A percentile compares a stretch with the other conserved stretches of the same genome.
phyloP scores from a whole-genome alignment of 1,140 invertebrate genomes.

The Ptiloglossa arizonensis region DNA sequence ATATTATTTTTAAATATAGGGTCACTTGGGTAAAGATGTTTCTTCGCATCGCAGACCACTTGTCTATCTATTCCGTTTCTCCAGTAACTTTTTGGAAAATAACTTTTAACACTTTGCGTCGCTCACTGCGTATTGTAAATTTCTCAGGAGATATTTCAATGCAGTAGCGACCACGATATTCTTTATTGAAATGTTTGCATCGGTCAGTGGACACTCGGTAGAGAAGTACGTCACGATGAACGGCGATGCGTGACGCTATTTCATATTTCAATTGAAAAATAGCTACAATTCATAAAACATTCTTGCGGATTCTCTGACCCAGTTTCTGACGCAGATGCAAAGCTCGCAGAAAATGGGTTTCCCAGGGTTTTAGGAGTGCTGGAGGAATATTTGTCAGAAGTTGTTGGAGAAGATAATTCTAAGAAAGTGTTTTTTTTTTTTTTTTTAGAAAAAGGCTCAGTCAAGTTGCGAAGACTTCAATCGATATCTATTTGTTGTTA shows the following conservation, averaged over 20 bases:
- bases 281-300: constrained; percentile 57
- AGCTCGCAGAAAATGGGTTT: constrained; percentile 37
- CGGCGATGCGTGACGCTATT: constrained; percentile 13
- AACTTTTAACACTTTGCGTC: background rate
- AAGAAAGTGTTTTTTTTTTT: constrained; percentile 7
- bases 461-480: background rate
- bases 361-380: constrained; percentile 26
- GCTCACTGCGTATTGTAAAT: background rate
- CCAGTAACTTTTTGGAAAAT: background rate
- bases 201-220: constrained; percentile 16
- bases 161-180: constrained; percentile 16
- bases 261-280: constrained; percentile 63
- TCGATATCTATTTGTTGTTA: background rate
- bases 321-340: constrained; percentile 33
- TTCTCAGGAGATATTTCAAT: background rate
- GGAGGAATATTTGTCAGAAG: constrained; percentile 24
- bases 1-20: no score
- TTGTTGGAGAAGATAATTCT: constrained; percentile 21
- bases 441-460: background rate
- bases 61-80: no score
- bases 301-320: constrained; percentile 50
- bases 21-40: no score
- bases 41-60: background rate
- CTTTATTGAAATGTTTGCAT: constrained; percentile 38
- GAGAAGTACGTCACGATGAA: constrained; percentile 12